Evolutionary conservation across 2,113 vertebrate genomes (phyloP).

Genomic region (Chaetops frenatus): DNA sequence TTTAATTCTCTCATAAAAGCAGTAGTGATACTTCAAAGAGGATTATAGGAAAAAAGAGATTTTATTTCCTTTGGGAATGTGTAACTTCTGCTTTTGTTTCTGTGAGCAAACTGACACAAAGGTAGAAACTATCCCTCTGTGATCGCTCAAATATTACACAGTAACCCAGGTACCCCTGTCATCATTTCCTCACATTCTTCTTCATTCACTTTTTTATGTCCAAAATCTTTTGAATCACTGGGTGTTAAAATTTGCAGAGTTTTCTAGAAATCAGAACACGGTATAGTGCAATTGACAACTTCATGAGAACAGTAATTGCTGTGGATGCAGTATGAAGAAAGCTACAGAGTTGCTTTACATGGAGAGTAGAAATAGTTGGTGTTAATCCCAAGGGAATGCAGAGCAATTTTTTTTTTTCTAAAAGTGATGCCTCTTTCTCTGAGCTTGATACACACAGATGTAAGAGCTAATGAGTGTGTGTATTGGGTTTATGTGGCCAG

Average conservation of each 20-base stretch:
- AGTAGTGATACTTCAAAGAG: not conserved
- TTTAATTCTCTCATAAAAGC: not conserved
- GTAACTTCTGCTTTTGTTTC: not conserved
- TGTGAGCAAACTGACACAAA: not conserved
- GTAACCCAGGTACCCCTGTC: not conserved
- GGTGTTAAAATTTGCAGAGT: not conserved
- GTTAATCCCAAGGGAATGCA: not conserved
- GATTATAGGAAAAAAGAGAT: not conserved
- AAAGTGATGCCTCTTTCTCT: not conserved
- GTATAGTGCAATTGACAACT: not conserved
- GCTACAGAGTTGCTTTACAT: not conserved
- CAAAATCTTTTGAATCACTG: not conserved
- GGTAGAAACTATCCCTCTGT: not conserved
- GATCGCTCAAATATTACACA: not conserved
- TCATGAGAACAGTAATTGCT: not conserved
- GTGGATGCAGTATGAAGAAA: not conserved
- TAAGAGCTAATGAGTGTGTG: not conserved
- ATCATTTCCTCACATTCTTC: not conserved
- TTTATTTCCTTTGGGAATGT: not conserved
- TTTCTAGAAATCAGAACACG: not conserved
- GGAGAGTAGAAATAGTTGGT: not conserved
- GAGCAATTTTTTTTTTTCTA: not conserved
- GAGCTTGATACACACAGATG: not conserved
- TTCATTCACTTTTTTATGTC: not conserved
- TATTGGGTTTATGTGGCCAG: not conserved